phyloP scores from a whole-genome alignment of 2,113 vertebrate genomes.

The Arizona elegans region DNA sequence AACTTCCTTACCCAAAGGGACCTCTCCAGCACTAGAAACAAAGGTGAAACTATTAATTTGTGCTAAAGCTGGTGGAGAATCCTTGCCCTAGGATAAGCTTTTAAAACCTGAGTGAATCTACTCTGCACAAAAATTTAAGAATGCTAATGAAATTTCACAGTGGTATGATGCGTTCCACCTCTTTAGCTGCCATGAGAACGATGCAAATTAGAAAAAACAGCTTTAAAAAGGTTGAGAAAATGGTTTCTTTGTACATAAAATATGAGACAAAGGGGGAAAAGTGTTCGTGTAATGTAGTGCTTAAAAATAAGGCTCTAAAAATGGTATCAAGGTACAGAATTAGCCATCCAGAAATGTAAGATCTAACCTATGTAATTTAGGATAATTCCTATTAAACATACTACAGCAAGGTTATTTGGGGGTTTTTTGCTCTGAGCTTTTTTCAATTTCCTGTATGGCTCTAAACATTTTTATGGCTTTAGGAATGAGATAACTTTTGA shows the following conservation, averaged over 20 bases:
- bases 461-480: background rate
- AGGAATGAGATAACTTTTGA: background rate
- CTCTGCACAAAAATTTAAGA: background rate
- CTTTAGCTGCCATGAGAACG: background rate
- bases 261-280: background rate
- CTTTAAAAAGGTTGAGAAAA: background rate
- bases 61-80: background rate
- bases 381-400: slow-evolving; percentile 20
- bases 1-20: background rate
- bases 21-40: background rate
- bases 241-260: background rate
- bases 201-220: background rate
- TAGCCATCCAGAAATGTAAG: background rate
- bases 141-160: background rate
- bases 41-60: background rate
- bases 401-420: background rate
- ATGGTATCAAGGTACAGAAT: background rate
- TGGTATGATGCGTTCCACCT: background rate
- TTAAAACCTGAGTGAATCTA: background rate
- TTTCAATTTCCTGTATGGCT: background rate
- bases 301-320: background rate
- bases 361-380: slow-evolving; percentile 29
- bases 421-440: too few relatives aligned
- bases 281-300: background rate
- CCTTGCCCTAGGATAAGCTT: background rate